Evolutionary conservation across 2,113 vertebrate genomes (phyloP).

Genomic region (Motacilla tschutschensis): DNA sequence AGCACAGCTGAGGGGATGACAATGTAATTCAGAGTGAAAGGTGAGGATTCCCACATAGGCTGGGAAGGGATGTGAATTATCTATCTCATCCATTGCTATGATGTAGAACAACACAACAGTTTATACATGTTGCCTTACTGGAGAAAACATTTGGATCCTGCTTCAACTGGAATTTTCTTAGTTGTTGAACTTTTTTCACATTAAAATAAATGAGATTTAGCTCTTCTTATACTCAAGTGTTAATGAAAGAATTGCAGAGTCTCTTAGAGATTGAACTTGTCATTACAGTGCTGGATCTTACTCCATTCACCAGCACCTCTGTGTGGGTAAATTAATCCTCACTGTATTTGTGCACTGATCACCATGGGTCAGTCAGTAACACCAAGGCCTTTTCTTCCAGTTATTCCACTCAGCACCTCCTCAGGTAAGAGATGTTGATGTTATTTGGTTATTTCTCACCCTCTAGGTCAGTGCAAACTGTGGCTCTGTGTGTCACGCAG

Average conservation of each 20-base stretch:
- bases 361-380: background rate
- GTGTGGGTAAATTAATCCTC: background rate
- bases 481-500: too few relatives aligned
- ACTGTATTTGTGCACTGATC: background rate
- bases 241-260: background rate
- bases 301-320: background rate
- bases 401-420: background rate
- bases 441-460: background rate
- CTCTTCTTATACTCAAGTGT: accelerated
- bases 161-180: background rate
- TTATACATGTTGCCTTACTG: background rate
- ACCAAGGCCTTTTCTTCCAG: background rate
- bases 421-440: background rate
- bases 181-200: background rate
- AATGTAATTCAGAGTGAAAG: background rate
- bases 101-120: background rate
- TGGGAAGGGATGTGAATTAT: background rate
- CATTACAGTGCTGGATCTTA: accelerated
- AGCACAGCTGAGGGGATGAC: background rate
- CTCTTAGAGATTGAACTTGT: background rate
- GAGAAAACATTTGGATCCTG: background rate
- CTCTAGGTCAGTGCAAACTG: background rate
- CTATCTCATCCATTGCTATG: background rate
- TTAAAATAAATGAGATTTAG: background rate
- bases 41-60: background rate